Conservation (phyloP, 2,113 vertebrate genomes). For the Vidua chalybeata region DNA sequence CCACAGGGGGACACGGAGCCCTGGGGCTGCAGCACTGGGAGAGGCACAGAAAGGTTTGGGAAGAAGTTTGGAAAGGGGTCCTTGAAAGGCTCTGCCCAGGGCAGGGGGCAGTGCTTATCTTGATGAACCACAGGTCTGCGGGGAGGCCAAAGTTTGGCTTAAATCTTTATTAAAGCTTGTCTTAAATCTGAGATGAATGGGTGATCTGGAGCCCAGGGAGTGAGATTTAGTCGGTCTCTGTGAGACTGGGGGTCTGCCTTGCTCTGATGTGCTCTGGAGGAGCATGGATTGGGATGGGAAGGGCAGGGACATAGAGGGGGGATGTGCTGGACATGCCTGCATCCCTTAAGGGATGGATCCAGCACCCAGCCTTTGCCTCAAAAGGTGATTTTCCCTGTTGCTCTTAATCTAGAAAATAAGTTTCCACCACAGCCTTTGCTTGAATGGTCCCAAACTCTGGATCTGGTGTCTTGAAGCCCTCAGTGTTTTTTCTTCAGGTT, state of each 20-base stretch:
- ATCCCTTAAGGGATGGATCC: not conserved
- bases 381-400: not conserved
- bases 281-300: not conserved
- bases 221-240: not conserved
- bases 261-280: not conserved
- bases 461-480: not conserved
- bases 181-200: not conserved
- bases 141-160: not conserved
- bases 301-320: not conserved
- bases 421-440: not conserved
- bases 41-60: not conserved
- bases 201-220: not conserved
- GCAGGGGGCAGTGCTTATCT: accelerated
- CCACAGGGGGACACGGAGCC: accelerated
- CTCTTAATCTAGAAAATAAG: not conserved
- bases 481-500: not conserved
- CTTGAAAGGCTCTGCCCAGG: not conserved
- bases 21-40: not conserved
- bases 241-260: not conserved
- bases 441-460: not conserved
- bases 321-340: not conserved
- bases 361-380: not conserved
- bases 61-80: not conserved
- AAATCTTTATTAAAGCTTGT: not conserved
- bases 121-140: not conserved